phyloP scores from a whole-genome alignment of 2,113 vertebrate genomes.

The Alces alces region DNA sequence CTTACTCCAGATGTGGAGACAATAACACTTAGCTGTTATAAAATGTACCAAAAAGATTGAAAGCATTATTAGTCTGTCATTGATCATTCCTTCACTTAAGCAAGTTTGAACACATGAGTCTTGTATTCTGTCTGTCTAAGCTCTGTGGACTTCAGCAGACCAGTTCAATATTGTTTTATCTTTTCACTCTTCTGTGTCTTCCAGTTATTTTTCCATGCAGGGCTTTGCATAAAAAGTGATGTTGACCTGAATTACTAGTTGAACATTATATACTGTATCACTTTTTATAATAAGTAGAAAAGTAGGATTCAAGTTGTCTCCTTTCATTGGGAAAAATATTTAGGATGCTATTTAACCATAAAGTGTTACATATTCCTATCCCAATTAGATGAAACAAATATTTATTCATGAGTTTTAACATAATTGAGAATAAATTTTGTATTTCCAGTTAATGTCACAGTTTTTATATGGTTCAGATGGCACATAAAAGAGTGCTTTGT shows the following conservation, averaged over 20 bases:
- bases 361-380: neutral
- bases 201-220: neutral
- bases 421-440: neutral
- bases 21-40: neutral
- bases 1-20: neutral
- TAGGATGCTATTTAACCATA: neutral
- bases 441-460: neutral
- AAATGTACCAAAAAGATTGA: neutral
- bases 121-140: neutral
- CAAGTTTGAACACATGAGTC: neutral
- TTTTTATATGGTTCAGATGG: neutral
- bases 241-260: neutral
- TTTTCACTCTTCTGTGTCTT: neutral
- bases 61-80: neutral
- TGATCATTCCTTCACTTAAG: neutral
- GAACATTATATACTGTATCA: neutral
- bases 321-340: slow-evolving; percentile 30
- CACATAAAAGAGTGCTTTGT: neutral
- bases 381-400: neutral
- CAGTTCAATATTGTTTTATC: neutral
- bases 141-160: neutral
- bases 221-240: neutral
- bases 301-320: neutral
- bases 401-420: slow-evolving; percentile 9
- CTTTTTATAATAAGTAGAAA: neutral